These are phyloP conservation scores for Rhagologus leucostigma DNA, from an alignment of 2,113 vertebrate genomes.

Conservation along the genomic window DNA sequence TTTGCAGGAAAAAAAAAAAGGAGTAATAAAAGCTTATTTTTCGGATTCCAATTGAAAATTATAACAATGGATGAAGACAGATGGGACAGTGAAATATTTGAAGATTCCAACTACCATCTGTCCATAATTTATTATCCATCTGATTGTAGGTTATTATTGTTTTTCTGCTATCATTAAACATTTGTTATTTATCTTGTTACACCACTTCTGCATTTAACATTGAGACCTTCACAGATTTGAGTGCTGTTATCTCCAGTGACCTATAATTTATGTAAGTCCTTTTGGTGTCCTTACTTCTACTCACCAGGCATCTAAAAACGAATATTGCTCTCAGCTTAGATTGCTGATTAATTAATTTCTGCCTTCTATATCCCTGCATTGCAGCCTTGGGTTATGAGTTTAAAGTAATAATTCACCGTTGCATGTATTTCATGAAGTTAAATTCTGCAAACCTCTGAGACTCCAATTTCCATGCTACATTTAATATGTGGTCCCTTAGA, in stretches of 20 bases:
- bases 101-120: conserved; percentile 55
- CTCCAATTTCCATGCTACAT: background rate
- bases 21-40: background rate
- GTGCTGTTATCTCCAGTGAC: background rate
- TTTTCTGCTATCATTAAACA: conserved; percentile 6
- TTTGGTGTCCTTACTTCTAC: background rate
- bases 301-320: background rate
- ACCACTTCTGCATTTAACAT: background rate
- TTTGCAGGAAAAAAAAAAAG: background rate
- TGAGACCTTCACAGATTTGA: conserved; percentile 20
- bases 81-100: conserved; percentile 33
- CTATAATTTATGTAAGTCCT: conserved; percentile 14
- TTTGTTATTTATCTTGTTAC: conserved; percentile 30
- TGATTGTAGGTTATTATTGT: conserved; percentile 25
- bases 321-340: conserved; percentile 6
- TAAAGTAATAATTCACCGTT: background rate
- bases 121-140: conserved; percentile 49
- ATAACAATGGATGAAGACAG: conserved; percentile 16
- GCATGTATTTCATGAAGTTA: background rate
- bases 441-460: conserved; percentile 1
- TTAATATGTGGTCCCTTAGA: background rate
- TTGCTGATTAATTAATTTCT: conserved; percentile 35
- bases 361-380: background rate
- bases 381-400: conserved; percentile 13
- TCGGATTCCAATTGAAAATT: background rate